Evolutionary conservation across 2,888 invertebrate species (phyloP).

Genomic region (Phragmatobia fuliginosa): DNA sequence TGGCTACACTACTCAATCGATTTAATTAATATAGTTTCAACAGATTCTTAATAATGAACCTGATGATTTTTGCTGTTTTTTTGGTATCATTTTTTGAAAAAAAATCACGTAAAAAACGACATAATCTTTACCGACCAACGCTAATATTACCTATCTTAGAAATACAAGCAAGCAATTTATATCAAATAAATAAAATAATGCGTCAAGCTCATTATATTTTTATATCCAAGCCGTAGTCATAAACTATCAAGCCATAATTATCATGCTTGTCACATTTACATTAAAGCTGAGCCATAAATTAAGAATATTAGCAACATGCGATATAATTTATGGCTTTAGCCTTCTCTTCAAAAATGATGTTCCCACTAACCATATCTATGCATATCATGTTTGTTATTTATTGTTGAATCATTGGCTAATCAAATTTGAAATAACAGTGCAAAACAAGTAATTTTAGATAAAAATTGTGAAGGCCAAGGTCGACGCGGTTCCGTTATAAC

Average conservation of each 20-base stretch:
- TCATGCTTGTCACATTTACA: slow-evolving; percentile 19
- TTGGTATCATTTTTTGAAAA: no score
- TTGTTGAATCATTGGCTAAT: background rate
- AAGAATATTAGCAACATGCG: slow-evolving; percentile 17
- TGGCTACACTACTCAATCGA: no score
- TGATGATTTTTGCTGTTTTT: no score
- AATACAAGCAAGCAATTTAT: background rate
- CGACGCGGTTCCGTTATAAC: background rate
- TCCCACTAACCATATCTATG: slow-evolving; percentile 10
- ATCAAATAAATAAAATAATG: background rate
- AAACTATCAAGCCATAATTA: slow-evolving; percentile 18
- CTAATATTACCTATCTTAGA: background rate
- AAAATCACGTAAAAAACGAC: no score
- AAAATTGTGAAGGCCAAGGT: background rate
- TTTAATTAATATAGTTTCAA: no score
- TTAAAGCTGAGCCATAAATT: slow-evolving; percentile 19
- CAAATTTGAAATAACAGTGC: background rate
- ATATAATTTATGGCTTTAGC: slow-evolving; percentile 14
- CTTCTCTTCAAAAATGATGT: slow-evolving; percentile 13
- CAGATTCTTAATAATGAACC: no score
- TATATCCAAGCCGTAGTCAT: slow-evolving; percentile 9
- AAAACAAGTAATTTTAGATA: background rate
- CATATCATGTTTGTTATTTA: slow-evolving; percentile 13
- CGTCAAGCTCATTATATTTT: background rate
- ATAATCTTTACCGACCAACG: background rate